Evolutionary conservation across 2,797 vertebrate species (phyloP), one percentile per base, ranked within the genome.

Genomic region (Enteromius argenteus): DNA sequence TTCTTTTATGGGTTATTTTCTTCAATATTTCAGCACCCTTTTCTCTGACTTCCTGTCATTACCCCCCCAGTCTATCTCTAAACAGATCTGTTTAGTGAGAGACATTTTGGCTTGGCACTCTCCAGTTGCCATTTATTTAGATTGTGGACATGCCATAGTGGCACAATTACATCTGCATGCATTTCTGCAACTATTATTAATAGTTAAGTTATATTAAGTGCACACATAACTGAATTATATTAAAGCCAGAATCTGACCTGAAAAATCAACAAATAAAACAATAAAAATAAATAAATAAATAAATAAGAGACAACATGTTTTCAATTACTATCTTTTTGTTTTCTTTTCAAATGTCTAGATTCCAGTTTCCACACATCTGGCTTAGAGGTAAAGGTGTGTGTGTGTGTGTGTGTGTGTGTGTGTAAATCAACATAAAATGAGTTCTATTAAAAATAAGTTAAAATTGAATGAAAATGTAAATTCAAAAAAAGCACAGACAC

Each of bases 21-120:
- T 23, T 51, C 27, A 21, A 8, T 51, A 39, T 62, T 32, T 51
- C 32, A 30, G 2, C 46, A 49, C 19, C 13, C 42, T 46, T 73
- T 80, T 64, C 58, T 67, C 39, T 53, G 76, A 27, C 30, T 74
- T 79, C 32, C 71, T 68, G 60, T 37, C 23, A 37, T n/a, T 30
- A 35, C 44, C 58, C 58, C 46, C 44, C 49, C 39, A 68, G 60
- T 8, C n/a, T 30, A 35, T 60, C 14, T 78, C 30, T 69, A 75
- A 42, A 17, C 85, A 87, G 83, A 73, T 87, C 85, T 85, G 23
- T 42, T 58, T 78, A 35, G 58, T 78, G 56, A 78, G 56, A 64
- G 27, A 79, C 35, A 13, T 23, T 64, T 66, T 49, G 4, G 17
- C 27, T 42, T 66, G 58, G 39, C 17, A 46, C 60, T 66, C 17